Evolutionary conservation across 2,797 vertebrate species (phyloP).

Genomic region (Lepilemur ruficaudatus): DNA sequence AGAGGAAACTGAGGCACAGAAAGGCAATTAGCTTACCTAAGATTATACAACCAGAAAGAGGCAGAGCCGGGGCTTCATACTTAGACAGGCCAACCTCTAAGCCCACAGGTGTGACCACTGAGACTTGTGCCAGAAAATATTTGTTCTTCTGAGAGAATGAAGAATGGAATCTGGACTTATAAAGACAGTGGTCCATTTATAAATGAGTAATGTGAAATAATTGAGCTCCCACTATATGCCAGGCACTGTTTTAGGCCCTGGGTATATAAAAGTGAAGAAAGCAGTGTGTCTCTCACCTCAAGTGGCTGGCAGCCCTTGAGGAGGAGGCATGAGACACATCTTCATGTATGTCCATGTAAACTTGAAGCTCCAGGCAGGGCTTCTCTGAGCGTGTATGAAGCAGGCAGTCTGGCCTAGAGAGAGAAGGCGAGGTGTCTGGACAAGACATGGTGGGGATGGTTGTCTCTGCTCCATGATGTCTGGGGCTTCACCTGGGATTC

Average conservation of each 20-base stretch:
- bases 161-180: neutral
- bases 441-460: neutral
- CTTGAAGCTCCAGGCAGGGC: neutral
- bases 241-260: neutral
- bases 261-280: neutral
- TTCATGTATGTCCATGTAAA: neutral
- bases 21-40: neutral
- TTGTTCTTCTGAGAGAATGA: neutral
- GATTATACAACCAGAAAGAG: constrained; percentile 17
- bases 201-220: neutral
- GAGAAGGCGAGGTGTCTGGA: neutral
- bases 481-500: neutral
- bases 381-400: neutral
- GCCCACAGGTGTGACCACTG: neutral
- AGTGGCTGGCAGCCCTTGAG: neutral
- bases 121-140: neutral
- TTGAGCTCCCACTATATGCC: neutral
- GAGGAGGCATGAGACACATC: neutral
- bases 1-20: neutral
- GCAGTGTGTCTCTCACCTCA: neutral
- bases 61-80: neutral
- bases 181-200: neutral
- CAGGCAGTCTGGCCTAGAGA: neutral
- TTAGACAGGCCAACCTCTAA: neutral
- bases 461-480: neutral